Evolutionary conservation across 2,113 vertebrate species (phyloP).

Genomic region (Melanerpes formicivorus): DNA sequence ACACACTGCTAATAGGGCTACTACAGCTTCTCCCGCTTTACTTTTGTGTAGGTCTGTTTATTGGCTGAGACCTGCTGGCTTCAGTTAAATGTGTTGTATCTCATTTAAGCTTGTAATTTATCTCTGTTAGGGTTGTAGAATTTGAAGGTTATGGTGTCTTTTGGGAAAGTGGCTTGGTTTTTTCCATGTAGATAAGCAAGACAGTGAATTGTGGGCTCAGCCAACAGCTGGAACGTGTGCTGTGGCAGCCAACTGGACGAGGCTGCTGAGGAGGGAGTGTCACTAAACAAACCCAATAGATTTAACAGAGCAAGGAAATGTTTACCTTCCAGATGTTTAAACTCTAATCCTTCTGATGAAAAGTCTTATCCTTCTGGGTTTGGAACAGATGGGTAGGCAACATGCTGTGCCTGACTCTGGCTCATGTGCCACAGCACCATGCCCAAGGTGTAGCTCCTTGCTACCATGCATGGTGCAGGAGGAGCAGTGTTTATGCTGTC

Average conservation of each 20-base stretch:
- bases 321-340: conserved; percentile 44
- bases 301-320: conserved; percentile 26
- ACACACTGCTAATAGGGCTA: background rate
- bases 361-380: background rate
- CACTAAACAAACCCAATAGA: conserved; percentile 8
- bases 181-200: background rate
- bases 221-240: conserved; percentile 1
- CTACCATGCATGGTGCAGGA: fast-evolving
- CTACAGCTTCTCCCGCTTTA: background rate
- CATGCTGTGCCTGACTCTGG: background rate
- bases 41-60: background rate
- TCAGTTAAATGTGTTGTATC: background rate
- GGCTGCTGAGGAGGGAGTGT: background rate
- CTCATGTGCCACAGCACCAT: fast-evolving
- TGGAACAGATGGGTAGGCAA: background rate
- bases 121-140: background rate
- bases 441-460: background rate
- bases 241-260: background rate
- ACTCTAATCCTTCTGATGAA: background rate
- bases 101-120: background rate
- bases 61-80: background rate
- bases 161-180: background rate
- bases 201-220: background rate
- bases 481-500: background rate
- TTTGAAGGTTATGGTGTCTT: background rate